phyloP scores from a whole-genome alignment of 2,797 vertebrate genomes.

The Leptodactylus fallax region DNA sequence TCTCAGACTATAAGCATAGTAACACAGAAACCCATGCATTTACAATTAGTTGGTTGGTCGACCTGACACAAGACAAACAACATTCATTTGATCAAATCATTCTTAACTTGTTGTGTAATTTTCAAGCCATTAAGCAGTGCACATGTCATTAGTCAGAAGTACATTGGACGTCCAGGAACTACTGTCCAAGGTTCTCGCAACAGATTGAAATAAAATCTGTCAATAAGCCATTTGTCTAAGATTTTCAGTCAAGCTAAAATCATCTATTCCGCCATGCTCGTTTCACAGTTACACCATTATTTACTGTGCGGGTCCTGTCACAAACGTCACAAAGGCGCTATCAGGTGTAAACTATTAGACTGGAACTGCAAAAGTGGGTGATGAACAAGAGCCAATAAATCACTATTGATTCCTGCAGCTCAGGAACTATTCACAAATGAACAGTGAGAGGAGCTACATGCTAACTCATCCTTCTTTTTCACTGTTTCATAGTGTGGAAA shows the following conservation, averaged over 20 bases:
- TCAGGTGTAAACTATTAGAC: conserved; percentile 43
- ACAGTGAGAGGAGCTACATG: conserved; percentile 35
- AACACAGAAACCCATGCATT: not conserved
- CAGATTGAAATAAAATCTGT: conserved; percentile 50
- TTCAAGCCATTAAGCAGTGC: conserved; percentile 65
- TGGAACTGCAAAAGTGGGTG: conserved; percentile 32
- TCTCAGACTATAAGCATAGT: not conserved
- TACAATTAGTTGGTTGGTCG: not conserved
- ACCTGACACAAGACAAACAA: conserved; percentile 19
- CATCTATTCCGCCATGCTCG: conserved; percentile 19
- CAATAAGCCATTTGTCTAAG: conserved; percentile 57
- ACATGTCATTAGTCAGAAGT: conserved; percentile 65
- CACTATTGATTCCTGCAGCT: conserved; percentile 54
- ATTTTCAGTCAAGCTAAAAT: conserved; percentile 31
- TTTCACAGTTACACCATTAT: conserved; percentile 30
- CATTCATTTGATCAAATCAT: conserved; percentile 62
- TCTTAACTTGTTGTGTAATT: conserved; percentile 67
- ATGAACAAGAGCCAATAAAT: conserved; percentile 57
- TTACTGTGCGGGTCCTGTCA: conserved; percentile 15
- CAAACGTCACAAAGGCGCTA: conserved; percentile 35
- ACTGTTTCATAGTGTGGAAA: conserved; percentile 43
- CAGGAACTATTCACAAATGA: conserved; percentile 41
- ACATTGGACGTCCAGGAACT: conserved; percentile 65
- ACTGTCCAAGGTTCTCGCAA: not conserved
- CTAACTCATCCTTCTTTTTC: conserved; percentile 50